Evolutionary conservation across 2,797 vertebrate species (phyloP), one percentile per base, ranked within the genome.

Genomic region (Apodemus agrarius): DNA sequence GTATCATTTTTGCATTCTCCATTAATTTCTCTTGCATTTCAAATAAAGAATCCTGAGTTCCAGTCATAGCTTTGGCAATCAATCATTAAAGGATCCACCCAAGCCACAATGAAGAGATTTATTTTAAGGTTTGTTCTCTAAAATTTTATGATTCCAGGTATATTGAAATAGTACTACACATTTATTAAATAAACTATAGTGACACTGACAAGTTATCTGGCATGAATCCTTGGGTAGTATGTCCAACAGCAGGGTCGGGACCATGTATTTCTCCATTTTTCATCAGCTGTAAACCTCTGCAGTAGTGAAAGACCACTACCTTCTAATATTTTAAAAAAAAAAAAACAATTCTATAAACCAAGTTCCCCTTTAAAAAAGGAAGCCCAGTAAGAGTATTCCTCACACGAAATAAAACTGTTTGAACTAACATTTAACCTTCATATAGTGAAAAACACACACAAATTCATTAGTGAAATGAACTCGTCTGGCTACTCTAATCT

Each of bases 1-100:
- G 22, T 2, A 91, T 21, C 90, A 11, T 37, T 61, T 34, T 82
- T 89, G 10, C 14, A 83, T 93, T 81, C 89, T 89, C 4, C n/a
- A 83, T 7, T 79, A 24, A 40, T 65, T 74, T 67, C 34, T 88
- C 31, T 91, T 88, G 26, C 29, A 86, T 67, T 80, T 95, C n/a
- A 6, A 46, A 54, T 83, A 65, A 74, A 26, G 8, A 69, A 12
- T 75, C 74, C 49, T 90, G 43, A 93, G 92, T 92, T 92, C 79
- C 65, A 89, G 24, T 49, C 29, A 46, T 54, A 86, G 6, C 4
- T 83, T 93, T 87, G 13, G 34, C 63, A 85, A n/a, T 49, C 52
- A 86, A 49, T 43, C 54, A 95, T 63, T 93, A 93, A 87, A 81
- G 69, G 12, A 96, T 80, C 92, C 22, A 89, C 61, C 21, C 46